Conservation (phyloP, 23 tunicate species). For the Aplidium turbinatum region DNA sequence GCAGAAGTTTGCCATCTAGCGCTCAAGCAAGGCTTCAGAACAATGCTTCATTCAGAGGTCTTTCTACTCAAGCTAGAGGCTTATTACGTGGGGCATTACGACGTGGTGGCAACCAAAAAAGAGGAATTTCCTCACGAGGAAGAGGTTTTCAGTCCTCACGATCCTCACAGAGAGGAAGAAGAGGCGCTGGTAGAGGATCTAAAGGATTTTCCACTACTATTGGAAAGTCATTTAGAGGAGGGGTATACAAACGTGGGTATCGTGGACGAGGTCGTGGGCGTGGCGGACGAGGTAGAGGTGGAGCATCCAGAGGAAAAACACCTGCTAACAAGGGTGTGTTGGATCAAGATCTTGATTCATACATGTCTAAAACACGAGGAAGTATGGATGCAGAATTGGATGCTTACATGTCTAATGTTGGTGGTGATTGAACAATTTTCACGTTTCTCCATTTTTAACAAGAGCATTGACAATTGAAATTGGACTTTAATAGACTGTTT, state of each 20-base stretch:
- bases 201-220: background rate
- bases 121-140: slow-evolving; percentile 18
- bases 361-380: slow-evolving; percentile 89
- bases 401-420: slow-evolving; percentile 78
- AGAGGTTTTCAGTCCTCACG: background rate
- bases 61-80: too few relatives aligned
- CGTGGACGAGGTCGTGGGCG: slow-evolving; percentile 35
- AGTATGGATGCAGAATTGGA: slow-evolving; percentile 93
- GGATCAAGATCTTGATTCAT: slow-evolving; percentile 79
- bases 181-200: slow-evolving; percentile 20
- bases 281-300: slow-evolving; percentile 55
- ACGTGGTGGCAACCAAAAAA: background rate
- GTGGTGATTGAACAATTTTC: slow-evolving; percentile 13
- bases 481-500: too few relatives aligned
- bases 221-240: background rate
- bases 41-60: slow-evolving; percentile 4
- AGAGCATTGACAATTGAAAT: too few relatives aligned
- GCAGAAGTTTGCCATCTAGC: background rate
- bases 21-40: background rate
- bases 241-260: slow-evolving; percentile 21
- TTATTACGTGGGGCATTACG: slow-evolving; percentile 11
- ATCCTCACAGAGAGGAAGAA: slow-evolving; percentile 6
- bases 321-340: slow-evolving; percentile 55
- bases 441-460: too few relatives aligned
- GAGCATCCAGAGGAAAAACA: slow-evolving; percentile 25